Percentiles rank a stretch among this genome's conserved stretches.
These are phyloP conservation scores for Glyptemys insculpta DNA, from an alignment of 2,797 vertebrate species.

Conservation along the genomic window DNA sequence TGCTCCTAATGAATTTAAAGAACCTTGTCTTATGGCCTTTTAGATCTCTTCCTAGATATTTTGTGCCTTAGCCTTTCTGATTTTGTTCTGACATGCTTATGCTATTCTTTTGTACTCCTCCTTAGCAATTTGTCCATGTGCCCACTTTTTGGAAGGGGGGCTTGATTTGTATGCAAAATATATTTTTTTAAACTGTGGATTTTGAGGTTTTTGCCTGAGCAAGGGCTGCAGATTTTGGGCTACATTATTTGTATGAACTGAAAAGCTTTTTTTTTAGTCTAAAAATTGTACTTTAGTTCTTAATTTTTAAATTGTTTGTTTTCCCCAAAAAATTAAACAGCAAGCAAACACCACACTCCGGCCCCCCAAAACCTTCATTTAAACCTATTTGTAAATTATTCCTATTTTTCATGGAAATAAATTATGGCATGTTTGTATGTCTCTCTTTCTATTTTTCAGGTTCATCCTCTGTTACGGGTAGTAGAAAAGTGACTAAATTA, in stretches of 20 bases:
- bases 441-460: conserved; percentile 34
- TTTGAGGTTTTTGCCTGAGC: background rate
- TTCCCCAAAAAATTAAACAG: background rate
- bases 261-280: background rate
- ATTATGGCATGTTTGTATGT: background rate
- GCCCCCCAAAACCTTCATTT: background rate
- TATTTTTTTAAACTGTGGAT: background rate
- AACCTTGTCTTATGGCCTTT: background rate
- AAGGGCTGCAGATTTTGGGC: background rate
- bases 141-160: background rate
- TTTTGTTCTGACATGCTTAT: background rate
- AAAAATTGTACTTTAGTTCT: background rate
- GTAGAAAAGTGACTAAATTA: background rate
- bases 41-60: background rate
- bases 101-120: background rate
- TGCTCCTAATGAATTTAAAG: background rate
- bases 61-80: background rate
- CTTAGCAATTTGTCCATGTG: background rate
- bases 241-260: background rate
- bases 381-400: background rate
- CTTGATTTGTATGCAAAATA: background rate
- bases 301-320: conserved; percentile 1
- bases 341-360: background rate
- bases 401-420: background rate
- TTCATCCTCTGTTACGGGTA: conserved; percentile 18